phyloP scores from a whole-genome alignment of 2,797 vertebrate genomes.

The Coregonus sp. region DNA sequence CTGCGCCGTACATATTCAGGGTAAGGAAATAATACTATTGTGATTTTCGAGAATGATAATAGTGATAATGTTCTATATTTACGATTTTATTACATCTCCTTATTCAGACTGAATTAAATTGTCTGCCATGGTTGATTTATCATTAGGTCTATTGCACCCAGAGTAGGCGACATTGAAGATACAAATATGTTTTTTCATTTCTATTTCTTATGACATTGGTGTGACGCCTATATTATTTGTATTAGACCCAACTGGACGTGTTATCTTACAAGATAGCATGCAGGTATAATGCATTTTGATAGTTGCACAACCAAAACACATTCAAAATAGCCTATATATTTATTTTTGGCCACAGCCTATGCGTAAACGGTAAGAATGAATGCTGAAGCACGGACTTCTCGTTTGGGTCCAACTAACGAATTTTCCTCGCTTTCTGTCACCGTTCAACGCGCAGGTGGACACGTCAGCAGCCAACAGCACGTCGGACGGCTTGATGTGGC shows the following conservation, averaged over 20 bases:
- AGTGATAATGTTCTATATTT: neutral
- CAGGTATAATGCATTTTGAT: neutral
- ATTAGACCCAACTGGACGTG: neutral
- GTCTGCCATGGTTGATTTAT: neutral
- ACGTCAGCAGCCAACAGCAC: constrained; percentile 92
- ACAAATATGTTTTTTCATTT: neutral
- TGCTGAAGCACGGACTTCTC: neutral
- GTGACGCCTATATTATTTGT: neutral
- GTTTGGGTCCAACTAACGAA: neutral
- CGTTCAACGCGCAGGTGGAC: constrained; percentile 82
- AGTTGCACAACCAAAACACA: neutral
- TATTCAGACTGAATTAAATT: neutral
- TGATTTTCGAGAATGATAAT: neutral
- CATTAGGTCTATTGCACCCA: too few relatives aligned
- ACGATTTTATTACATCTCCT: neutral
- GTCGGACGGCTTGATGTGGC: constrained; percentile 94
- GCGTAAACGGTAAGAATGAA: neutral
- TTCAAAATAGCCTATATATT: too few relatives aligned
- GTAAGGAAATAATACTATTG: constrained; percentile 64
- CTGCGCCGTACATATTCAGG: constrained; percentile 95
- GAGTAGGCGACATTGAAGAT: too few relatives aligned
- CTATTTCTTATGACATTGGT: neutral
- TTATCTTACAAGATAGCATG: neutral
- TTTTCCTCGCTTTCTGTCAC: neutral
- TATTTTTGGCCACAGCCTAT: neutral